Percentiles rank a stretch among this genome's conserved stretches.
These are phyloP conservation scores for Drosophila hamatofila DNA, from an alignment of 2,888 invertebrate genomes.

Conservation along the genomic window DNA sequence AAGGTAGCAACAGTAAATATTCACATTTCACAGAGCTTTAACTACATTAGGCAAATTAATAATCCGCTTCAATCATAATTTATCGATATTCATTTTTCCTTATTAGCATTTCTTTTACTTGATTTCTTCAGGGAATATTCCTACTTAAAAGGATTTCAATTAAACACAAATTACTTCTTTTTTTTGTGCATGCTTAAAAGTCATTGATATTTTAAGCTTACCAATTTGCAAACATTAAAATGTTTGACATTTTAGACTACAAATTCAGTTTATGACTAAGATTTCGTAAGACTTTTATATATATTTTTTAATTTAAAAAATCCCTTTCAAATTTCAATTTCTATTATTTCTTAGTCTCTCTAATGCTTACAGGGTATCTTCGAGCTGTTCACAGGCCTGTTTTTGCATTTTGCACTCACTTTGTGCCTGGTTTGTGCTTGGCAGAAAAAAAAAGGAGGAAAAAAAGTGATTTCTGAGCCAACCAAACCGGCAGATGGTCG, in stretches of 20 bases:
- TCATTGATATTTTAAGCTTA: background rate
- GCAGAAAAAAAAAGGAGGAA: background rate
- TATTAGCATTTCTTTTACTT: background rate
- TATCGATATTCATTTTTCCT: slow-evolving; percentile 8
- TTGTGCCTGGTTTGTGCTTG: slow-evolving; percentile 4
- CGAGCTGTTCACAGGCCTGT: background rate
- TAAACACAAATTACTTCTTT: background rate
- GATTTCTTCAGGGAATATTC: background rate
- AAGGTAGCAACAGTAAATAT: background rate
- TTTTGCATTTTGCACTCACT: background rate
- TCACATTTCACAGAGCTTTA: slow-evolving; percentile 1
- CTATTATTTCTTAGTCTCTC: background rate
- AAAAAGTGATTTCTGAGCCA: slow-evolving; percentile 18
- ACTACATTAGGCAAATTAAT: slow-evolving; percentile 6
- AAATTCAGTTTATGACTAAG: too few relatives aligned
- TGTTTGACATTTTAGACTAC: background rate
- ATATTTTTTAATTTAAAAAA: too few relatives aligned
- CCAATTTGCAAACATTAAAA: background rate
- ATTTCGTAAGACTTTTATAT: background rate
- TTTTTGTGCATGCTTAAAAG: background rate
- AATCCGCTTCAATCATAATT: slow-evolving; percentile 6
- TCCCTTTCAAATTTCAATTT: background rate
- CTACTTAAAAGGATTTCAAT: background rate
- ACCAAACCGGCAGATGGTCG: slow-evolving; percentile 50
- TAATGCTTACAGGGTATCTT: slow-evolving; percentile 14